Base-by-base conservation (phyloP, 2,797 vertebrate species). In the Rhinophrynus dorsalis region DNA sequence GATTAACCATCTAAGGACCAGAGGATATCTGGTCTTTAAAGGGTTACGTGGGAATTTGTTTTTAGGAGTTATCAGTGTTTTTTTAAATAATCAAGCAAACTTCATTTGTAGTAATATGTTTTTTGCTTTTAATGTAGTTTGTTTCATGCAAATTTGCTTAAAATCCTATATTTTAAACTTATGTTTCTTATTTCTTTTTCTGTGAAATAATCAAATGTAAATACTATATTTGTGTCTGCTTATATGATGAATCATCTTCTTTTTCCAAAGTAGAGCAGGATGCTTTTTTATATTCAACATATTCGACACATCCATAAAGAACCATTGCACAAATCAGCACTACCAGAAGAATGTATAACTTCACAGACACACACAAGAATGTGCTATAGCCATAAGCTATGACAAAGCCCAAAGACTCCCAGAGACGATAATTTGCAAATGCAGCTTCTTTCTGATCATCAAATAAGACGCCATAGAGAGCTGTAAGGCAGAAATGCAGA, bases 341-440 rank as follows among this genome's bases (percentile, higher is more conserved):
- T 0, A 79, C 73, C 67, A 95, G 37, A 13, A 97, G 74, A 32
- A 98, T 83, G 78, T 90, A 96, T 11, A 98, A 80, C 75, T 99
- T 99, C 65, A 88, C 57, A 61, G 88, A 85, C 68, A 94, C 82
- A 1, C 94, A 95, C 32, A 98, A 8, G 75, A 87, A 91, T 1
- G 88, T 92, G 84, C 95, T 97, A 80, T 94, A 99, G 5, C 92
- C 95, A 11, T 94, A 98, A 33, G 96, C 93, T 0, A 94, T 86
- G 9, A 95, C 94, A 11, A 94, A 98, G 1, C 96, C 96, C 5
- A 95, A 50, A 0, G 96, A 97, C 77, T 99, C 96, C 93, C 96
- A 95, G 72, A 99, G 94, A 9, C 94, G 92, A 76, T 96, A 98
- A 83, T 93, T 97, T 59, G 96, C 92, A 23, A 99, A 99, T 0